Conservation (phyloP, 1,140 invertebrate species). For the Vanessa atalanta region DNA sequence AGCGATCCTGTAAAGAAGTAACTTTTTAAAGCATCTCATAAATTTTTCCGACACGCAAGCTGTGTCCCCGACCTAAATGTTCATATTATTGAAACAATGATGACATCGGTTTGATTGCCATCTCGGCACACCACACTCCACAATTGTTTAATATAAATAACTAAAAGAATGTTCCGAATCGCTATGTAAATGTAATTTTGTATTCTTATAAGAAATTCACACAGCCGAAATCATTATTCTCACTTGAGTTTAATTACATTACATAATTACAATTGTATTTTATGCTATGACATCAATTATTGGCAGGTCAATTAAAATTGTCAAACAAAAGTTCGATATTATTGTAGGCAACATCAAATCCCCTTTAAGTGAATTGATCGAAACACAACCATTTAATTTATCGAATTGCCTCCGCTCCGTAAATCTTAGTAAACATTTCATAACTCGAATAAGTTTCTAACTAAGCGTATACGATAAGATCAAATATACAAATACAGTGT, state of each 20-base stretch:
- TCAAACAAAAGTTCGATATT: not conserved
- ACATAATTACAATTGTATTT: not conserved
- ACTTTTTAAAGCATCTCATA: not conserved
- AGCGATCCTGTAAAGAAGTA: not conserved
- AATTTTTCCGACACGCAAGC: not conserved
- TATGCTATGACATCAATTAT: not conserved
- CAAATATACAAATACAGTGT: not conserved
- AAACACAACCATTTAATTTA: conserved; percentile 10
- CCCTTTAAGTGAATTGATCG: not conserved
- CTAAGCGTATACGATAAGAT: conserved; percentile 1
- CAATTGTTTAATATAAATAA: not conserved
- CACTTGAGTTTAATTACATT: not conserved
- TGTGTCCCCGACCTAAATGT: conserved; percentile 6
- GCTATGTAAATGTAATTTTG: too few relatives aligned
- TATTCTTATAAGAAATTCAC: too few relatives aligned
- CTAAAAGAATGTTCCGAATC: too few relatives aligned
- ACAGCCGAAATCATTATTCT: too few relatives aligned
- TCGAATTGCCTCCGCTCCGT: not conserved
- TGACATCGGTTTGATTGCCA: conserved; percentile 11
- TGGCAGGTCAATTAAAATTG: not conserved
- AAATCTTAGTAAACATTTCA: not conserved
- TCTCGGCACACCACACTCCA: not conserved
- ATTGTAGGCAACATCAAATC: not conserved
- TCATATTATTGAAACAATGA: conserved; percentile 15
- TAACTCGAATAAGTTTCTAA: conserved; percentile 1